These are phyloP conservation scores for Laticauda colubrina DNA, from an alignment of 2,113 vertebrate species.

Conservation along the genomic window DNA sequence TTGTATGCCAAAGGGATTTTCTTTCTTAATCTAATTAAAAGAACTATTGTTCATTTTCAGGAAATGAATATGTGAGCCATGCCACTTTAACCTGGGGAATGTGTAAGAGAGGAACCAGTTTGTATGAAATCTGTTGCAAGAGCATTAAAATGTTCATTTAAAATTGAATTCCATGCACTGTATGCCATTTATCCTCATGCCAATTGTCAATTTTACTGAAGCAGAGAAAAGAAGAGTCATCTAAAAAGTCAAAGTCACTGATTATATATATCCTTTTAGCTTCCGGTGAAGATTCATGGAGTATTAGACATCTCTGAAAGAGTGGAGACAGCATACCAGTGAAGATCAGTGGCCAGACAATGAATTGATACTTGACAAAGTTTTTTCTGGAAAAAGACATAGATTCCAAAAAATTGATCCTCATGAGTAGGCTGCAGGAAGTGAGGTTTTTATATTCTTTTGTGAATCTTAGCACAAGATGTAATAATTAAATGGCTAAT, in stretches of 20 bases:
- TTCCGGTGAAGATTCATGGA: background rate
- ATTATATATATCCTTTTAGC: constrained; percentile 8
- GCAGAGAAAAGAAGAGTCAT: background rate
- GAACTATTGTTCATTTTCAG: background rate
- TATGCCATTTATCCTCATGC: constrained; percentile 8
- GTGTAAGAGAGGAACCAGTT: background rate
- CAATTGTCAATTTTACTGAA: constrained; percentile 25
- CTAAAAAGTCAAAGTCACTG: constrained; percentile 18
- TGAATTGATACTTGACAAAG: background rate
- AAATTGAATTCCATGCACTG: constrained; percentile 5
- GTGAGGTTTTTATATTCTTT: background rate
- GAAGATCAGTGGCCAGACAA: background rate
- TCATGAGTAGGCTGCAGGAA: background rate
- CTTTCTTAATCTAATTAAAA: background rate
- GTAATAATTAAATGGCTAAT: background rate
- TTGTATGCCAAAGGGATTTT: background rate
- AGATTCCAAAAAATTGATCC: background rate
- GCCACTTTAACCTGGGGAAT: background rate
- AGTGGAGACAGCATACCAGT: background rate
- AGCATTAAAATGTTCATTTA: background rate
- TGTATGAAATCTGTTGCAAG: constrained; percentile 9
- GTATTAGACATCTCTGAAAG: background rate
- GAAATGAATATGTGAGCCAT: background rate
- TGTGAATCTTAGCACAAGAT: background rate
- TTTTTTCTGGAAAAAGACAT: background rate